phyloP scores from a whole-genome alignment of 2,113 vertebrate species.

The Hippotragus niger region DNA sequence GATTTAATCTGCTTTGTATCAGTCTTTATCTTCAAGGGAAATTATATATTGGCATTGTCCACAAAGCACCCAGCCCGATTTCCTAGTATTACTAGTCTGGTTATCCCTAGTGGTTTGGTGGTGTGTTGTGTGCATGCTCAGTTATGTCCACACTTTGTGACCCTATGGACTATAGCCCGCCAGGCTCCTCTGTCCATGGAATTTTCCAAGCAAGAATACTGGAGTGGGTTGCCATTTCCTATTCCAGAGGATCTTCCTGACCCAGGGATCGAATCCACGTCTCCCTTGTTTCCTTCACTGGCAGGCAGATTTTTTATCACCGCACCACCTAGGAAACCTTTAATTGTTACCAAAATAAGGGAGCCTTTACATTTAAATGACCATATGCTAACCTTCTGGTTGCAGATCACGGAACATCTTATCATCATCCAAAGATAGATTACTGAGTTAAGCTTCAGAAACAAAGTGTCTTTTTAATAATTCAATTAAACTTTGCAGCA shows the following conservation, averaged over 20 bases:
- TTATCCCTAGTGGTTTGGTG: background rate
- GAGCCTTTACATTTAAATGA: background rate
- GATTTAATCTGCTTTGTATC: background rate
- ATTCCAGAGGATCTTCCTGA: background rate
- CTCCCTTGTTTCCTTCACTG: background rate
- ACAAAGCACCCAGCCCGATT: background rate
- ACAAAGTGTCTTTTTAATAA: background rate
- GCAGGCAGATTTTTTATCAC: background rate
- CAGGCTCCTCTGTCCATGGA: background rate
- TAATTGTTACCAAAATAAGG: background rate
- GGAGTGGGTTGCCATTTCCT: background rate
- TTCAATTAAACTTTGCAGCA: background rate
- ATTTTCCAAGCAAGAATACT: background rate
- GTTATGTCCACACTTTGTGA: background rate
- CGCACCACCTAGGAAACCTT: background rate
- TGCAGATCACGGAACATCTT: background rate
- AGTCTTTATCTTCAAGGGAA: background rate
- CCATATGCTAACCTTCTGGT: background rate
- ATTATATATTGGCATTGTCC: background rate
- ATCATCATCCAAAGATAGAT: background rate
- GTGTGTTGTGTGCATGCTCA: background rate
- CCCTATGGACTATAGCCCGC: background rate
- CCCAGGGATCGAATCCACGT: background rate
- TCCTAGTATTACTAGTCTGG: background rate
- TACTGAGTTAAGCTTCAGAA: background rate